Conservation (phyloP, 53 echinoderm and acorn worm species). For the Temnopleurus reevesii region DNA sequence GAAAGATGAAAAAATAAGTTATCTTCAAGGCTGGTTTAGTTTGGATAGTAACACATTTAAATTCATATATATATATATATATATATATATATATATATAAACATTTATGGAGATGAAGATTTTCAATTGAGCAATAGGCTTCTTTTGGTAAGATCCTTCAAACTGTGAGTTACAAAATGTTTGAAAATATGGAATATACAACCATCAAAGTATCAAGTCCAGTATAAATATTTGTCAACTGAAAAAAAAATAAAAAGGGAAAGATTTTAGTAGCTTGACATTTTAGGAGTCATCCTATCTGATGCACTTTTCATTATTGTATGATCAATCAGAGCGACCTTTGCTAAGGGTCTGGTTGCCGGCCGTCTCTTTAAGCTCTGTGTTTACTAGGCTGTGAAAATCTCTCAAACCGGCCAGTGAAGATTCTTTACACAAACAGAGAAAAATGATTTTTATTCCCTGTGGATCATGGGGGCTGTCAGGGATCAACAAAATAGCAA, state of each 20-base stretch:
- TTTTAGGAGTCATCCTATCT: background rate
- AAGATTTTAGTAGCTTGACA: constrained; percentile 12
- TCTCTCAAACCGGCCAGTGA: background rate
- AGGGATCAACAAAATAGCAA: constrained; percentile 16
- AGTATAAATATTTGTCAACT: background rate
- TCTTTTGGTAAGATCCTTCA: too few relatives aligned
- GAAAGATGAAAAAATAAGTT: too few relatives aligned
- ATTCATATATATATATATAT: too few relatives aligned
- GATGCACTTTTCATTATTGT: constrained; percentile 15
- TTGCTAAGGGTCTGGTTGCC: background rate
- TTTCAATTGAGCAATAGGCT: too few relatives aligned
- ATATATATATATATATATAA: too few relatives aligned
- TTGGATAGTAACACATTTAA: too few relatives aligned
- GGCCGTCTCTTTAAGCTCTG: background rate
- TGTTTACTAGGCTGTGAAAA: constrained; percentile 28
- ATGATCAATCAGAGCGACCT: background rate
- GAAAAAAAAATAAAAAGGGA: background rate
- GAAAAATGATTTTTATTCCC: background rate
- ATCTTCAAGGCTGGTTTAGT: too few relatives aligned
- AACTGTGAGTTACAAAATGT: too few relatives aligned
- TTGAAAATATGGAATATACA: too few relatives aligned
- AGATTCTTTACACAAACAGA: background rate
- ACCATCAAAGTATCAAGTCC: too few relatives aligned
- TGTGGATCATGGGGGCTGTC: background rate
- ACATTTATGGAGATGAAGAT: too few relatives aligned